Evolutionary conservation across 2,797 vertebrate genomes (phyloP).

Genomic region (Menidia menidia): DNA sequence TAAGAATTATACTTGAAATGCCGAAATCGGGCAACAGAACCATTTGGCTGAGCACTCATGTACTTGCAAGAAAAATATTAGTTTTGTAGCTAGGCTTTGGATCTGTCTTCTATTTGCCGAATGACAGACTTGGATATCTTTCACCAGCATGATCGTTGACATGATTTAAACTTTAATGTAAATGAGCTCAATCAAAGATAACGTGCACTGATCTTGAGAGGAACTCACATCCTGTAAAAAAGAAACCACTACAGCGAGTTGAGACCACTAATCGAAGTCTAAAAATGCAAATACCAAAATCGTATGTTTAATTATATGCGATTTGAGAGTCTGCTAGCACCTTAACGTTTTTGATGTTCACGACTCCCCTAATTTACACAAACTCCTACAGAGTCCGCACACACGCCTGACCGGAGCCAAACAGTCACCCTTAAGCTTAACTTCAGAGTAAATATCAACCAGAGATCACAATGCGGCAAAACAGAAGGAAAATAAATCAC

Average conservation of each 20-base stretch:
- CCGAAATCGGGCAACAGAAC: too few relatives aligned
- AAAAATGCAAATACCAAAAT: neutral
- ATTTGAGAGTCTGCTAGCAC: neutral
- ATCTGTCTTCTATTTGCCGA: too few relatives aligned
- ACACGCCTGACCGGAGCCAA: neutral
- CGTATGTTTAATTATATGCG: neutral
- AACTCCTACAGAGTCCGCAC: neutral
- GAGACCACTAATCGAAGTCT: neutral
- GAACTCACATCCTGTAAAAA: neutral
- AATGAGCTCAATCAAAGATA: neutral
- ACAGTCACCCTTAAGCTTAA: neutral
- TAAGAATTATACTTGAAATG: too few relatives aligned
- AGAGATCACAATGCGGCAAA: too few relatives aligned
- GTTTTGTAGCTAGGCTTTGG: too few relatives aligned
- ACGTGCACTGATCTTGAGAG: neutral
- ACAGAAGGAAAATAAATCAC: slow-evolving; percentile 40
- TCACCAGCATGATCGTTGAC: too few relatives aligned
- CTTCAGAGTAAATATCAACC: too few relatives aligned
- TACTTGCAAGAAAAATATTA: too few relatives aligned
- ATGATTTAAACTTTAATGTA: too few relatives aligned
- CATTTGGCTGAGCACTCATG: too few relatives aligned
- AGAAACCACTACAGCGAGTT: neutral
- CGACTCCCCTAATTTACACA: too few relatives aligned
- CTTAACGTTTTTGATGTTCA: neutral
- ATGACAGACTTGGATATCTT: too few relatives aligned